Base-by-base conservation (phyloP, 2,888 invertebrate genomes). In the Tetragonisca angustula region DNA sequence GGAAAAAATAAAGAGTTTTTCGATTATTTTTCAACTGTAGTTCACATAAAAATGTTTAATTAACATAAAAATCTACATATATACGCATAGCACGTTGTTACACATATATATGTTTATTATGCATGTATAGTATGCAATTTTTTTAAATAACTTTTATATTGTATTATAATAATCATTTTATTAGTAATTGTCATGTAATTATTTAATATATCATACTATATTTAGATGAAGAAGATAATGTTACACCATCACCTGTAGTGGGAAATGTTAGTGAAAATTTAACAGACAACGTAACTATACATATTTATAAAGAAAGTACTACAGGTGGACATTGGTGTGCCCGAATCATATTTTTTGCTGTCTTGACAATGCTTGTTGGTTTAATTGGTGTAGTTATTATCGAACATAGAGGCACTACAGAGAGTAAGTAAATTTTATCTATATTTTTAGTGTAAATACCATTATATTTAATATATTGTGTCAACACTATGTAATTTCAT, bases 251-350 rank as follows among this genome's bases (percentile, higher is more conserved):
- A 21, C 92, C 94, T 81, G 87, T 85, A 64, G 79, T 92, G 74
- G 77, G 91, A 52, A 89, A 89, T 84, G 85, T 91, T 3, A 79
- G 86, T 54, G 93, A 93, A 61, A 90, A 86, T 87, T 71, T 87
- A 67, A 91, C 89, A 76, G 97, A 97, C 75, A 97, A 97, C 94
- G 95, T 97, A 83, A 97, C 97, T 90, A 96, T 98, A 92, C 98
- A 98, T 93, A 96, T 97, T 43, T 96, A 97, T 72, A 96, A 97
- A 89, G 97, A 98, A 64, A 96, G 96, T 89, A 96, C 96, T 67
- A 97, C 97, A 24, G 97, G 97, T 65, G 98, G 98, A 54, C 97
- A 97, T 92, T 97, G 97, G 96, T 97, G 97, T 94, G 97, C 98
- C 56, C 97, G 97, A 95, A 95, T 98, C 78, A 96, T 98, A 91